A percentile compares a stretch with the other conserved stretches of the same genome.
phyloP scores from a whole-genome alignment of 2,113 vertebrate genomes.

The Engraulis encrasicolus region DNA sequence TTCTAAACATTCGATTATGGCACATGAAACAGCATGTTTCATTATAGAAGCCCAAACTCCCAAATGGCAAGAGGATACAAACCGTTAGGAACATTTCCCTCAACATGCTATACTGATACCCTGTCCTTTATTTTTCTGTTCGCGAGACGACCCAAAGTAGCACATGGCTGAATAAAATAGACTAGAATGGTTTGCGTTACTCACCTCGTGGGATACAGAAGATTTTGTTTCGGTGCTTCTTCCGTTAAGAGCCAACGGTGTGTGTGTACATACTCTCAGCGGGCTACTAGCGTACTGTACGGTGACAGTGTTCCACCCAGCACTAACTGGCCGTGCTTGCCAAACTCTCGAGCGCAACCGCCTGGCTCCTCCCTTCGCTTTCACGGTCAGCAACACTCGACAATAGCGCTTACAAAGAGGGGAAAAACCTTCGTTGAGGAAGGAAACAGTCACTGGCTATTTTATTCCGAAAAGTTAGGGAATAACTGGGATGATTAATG shows the following conservation, averaged over 20 bases:
- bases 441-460: not conserved
- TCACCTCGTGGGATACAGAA: not conserved
- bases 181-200: not conserved
- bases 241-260: not conserved
- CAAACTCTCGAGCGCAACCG: slow-evolving; percentile 1
- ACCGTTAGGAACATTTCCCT: slow-evolving; percentile 15
- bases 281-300: slow-evolving; percentile 3
- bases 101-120: not conserved
- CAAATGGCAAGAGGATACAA: not conserved
- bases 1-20: not conserved
- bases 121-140: not conserved
- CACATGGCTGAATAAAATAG: not conserved
- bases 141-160: not conserved
- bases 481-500: not conserved
- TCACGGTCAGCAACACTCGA: slow-evolving; percentile 20
- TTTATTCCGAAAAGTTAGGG: not conserved
- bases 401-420: slow-evolving; percentile 4
- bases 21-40: not conserved
- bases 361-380: slow-evolving; percentile 1
- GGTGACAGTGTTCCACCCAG: slow-evolving; percentile 7
- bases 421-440: not conserved
- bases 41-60: not conserved
- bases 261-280: not conserved
- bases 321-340: not conserved
- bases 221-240: not conserved